Conservation (phyloP, 2,888 invertebrate genomes). For the Priocnemis perturbator region DNA sequence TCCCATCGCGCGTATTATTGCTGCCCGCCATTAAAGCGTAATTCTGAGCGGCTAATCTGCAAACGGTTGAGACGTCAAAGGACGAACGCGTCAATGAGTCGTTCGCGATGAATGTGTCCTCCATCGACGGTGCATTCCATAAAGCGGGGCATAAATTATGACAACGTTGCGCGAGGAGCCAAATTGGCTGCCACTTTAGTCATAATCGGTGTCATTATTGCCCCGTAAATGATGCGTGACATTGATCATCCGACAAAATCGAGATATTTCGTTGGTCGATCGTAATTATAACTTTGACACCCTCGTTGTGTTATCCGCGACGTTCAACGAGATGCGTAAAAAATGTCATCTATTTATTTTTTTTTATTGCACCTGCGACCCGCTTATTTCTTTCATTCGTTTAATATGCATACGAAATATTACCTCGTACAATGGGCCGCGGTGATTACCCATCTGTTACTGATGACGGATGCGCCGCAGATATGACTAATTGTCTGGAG, state of each 20-base stretch:
- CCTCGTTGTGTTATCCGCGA: no score
- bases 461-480: conserved; percentile 69
- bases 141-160: neutral
- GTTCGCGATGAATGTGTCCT: no score
- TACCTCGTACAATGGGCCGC: conserved; percentile 68
- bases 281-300: no score
- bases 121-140: no score
- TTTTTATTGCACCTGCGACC: no score
- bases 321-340: no score
- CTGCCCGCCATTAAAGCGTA: conserved; percentile 47
- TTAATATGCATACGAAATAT: conserved; percentile 13
- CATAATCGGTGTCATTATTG: no score
- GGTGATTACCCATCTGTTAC: conserved; percentile 64
- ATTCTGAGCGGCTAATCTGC: conserved; percentile 14
- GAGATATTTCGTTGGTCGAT: no score
- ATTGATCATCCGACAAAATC: no score
- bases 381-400: neutral
- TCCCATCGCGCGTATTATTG: conserved; percentile 30
- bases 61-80: conserved; percentile 13
- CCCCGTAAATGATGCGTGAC: no score
- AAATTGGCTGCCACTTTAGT: neutral
- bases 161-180: neutral
- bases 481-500: conserved; percentile 53
- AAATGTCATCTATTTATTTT: no score
- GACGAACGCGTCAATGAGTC: no score